These are phyloP conservation scores for Drosophila kohkoa DNA, from an alignment of 1,140 invertebrate species.

Conservation along the genomic window DNA sequence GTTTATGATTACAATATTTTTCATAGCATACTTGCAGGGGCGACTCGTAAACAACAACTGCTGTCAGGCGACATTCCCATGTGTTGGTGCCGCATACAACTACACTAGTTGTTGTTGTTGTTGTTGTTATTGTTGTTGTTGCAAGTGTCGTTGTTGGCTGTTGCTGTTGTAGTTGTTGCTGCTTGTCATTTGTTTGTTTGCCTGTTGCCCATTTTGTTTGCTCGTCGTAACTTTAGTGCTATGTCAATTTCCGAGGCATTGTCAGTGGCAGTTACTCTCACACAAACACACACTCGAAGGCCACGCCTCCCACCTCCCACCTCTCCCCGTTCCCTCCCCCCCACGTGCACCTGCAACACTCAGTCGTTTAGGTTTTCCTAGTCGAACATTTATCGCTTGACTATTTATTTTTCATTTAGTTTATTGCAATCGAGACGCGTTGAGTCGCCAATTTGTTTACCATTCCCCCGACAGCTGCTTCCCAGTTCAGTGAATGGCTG, in stretches of 20 bases:
- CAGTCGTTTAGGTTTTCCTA: conserved; percentile 4
- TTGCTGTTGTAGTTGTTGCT: conserved; percentile 21
- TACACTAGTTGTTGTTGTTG: neutral
- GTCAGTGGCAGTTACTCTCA: conserved; percentile 18
- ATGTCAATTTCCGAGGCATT: conserved; percentile 39
- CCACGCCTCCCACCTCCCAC: neutral
- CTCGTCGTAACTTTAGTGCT: conserved; percentile 37
- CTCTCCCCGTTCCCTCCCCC: neutral
- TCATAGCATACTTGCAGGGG: conserved; percentile 61
- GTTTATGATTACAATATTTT: conserved; percentile 73
- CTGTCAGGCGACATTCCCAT: conserved; percentile 30
- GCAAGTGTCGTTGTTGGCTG: conserved; percentile 28
- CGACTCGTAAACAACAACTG: conserved; percentile 43
- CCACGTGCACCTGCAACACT: neutral
- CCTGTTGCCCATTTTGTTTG: conserved; percentile 44
- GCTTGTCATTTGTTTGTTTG: conserved; percentile 54
- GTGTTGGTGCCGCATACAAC: neutral
- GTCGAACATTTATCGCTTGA: conserved; percentile 45
- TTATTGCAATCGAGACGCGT: conserved; percentile 67
- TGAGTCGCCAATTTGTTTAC: conserved; percentile 56
- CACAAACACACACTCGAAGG: neutral
- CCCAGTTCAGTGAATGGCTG: too few relatives aligned
- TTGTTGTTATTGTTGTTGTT: conserved; percentile 19
- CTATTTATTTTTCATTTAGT: conserved; percentile 79
- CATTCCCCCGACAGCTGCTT: conserved; percentile 10